Percentiles rank a stretch among this genome's conserved stretches.
Evolutionary conservation across 2,888 invertebrate species (phyloP).

Genomic region (Synanthedon andrenaeformis): DNA sequence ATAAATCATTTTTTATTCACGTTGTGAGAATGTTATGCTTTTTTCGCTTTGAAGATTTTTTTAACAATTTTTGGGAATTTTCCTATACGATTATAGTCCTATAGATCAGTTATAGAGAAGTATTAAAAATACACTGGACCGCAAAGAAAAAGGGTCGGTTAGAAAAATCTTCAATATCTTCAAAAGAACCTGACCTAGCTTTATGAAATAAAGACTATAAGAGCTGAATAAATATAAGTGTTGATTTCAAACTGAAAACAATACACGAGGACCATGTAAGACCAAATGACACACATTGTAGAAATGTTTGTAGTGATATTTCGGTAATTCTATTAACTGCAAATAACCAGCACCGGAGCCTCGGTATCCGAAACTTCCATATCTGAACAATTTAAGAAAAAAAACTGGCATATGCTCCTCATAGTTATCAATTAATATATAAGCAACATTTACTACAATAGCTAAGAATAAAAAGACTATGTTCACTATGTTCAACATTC

Average conservation of each 20-base stretch:
- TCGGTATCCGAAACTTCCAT: constrained; percentile 78
- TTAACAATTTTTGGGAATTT: too few species aligned
- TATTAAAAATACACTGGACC: too few species aligned
- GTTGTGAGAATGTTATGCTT: too few species aligned
- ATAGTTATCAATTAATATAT: constrained; percentile 73
- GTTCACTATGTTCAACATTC: constrained; percentile 53
- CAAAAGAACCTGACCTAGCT: too few species aligned
- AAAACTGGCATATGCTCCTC: constrained; percentile 76
- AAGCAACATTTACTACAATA: constrained; percentile 61
- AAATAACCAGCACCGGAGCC: constrained; percentile 55
- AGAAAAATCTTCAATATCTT: too few species aligned
- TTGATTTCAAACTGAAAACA: constrained; percentile 57
- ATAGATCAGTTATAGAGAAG: too few species aligned
- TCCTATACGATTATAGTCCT: too few species aligned
- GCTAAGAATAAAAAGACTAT: constrained; percentile 53
- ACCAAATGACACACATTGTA: constrained; percentile 71
- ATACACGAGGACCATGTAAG: constrained; percentile 61
- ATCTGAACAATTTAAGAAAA: constrained; percentile 75
- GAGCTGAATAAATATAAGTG: constrained; percentile 44
- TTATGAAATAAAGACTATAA: too few species aligned
- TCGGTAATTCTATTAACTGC: constrained; percentile 76
- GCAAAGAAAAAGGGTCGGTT: too few species aligned
- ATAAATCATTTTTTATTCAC: too few species aligned
- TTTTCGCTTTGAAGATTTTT: too few species aligned
- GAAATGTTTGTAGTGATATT: constrained; percentile 85